Conservation (phyloP, 1,140 invertebrate species). For the Penaeus indicus region DNA sequence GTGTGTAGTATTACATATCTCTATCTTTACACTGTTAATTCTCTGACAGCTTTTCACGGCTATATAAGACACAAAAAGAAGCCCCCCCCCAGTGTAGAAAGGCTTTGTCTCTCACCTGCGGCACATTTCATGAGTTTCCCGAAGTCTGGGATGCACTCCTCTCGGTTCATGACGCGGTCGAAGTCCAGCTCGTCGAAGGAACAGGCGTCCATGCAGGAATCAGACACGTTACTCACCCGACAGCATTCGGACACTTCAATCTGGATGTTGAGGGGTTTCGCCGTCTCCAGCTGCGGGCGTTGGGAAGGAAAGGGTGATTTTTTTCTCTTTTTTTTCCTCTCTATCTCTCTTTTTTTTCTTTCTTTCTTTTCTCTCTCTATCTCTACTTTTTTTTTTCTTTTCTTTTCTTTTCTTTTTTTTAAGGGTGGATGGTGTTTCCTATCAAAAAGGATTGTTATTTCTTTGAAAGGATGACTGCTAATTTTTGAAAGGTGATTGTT, state of each 20-base stretch:
- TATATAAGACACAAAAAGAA: neutral
- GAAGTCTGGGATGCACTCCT: slow-evolving; percentile 84
- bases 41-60: too few relatives aligned
- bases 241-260: slow-evolving; percentile 83
- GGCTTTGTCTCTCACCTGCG: slow-evolving; percentile 74
- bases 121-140: slow-evolving; percentile 88
- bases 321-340: neutral
- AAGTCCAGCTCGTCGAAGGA: slow-evolving; percentile 82
- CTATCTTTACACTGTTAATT: too few relatives aligned
- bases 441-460: too few relatives aligned
- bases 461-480: too few relatives aligned
- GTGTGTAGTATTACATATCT: too few relatives aligned
- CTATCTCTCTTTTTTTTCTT: neutral
- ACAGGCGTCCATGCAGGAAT: slow-evolving; percentile 83
- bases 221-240: slow-evolving; percentile 80
- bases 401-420: neutral
- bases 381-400: slow-evolving; percentile 13
- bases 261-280: slow-evolving; percentile 18
- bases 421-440: neutral
- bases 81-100: neutral
- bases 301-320: neutral
- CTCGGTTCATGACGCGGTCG: slow-evolving; percentile 82
- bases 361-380: neutral
- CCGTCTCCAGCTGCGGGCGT: slow-evolving; percentile 18
- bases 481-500: too few relatives aligned